Evolutionary conservation across 23 tunicate genomes (phyloP).

Genomic region (Styela clava): DNA sequence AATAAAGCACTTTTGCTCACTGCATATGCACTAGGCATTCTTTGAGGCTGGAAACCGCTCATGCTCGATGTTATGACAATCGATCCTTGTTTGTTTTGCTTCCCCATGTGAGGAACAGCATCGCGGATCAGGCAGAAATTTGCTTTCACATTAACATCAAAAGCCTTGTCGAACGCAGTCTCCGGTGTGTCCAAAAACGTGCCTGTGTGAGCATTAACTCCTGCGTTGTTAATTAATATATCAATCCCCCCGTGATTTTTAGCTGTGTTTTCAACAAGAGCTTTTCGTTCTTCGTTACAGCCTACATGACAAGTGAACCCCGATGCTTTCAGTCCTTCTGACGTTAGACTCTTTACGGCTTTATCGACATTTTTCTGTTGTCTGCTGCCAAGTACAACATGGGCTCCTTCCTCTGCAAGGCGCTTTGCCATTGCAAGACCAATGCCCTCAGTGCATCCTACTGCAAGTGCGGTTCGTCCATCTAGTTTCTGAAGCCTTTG

Average conservation of each 20-base stretch:
- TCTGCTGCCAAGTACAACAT: slow-evolving; percentile 79
- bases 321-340: slow-evolving; percentile 33
- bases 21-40: slow-evolving; percentile 67
- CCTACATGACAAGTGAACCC: slow-evolving; percentile 84
- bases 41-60: slow-evolving; percentile 32
- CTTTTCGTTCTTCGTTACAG: slow-evolving; percentile 49
- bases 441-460: slow-evolving; percentile 83
- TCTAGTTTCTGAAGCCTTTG: slow-evolving; percentile 10
- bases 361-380: slow-evolving; percentile 66
- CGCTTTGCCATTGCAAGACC: slow-evolving; percentile 47
- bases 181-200: slow-evolving; percentile 68
- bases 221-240: slow-evolving; percentile 82
- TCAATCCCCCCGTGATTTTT: slow-evolving; percentile 51
- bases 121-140: slow-evolving; percentile 74
- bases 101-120: slow-evolving; percentile 52
- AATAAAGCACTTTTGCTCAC: slow-evolving; percentile 75
- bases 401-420: slow-evolving; percentile 84
- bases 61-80: slow-evolving; percentile 59
- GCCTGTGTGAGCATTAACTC: slow-evolving; percentile 83
- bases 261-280: slow-evolving; percentile 31
- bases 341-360: slow-evolving; percentile 44
- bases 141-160: slow-evolving; percentile 74
- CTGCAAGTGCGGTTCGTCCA: slow-evolving; percentile 61
- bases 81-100: slow-evolving; percentile 26
- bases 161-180: slow-evolving; percentile 71